A percentile compares a stretch with the other conserved stretches of the same genome.
These are phyloP conservation scores for Cololabis saira DNA, from an alignment of 2,113 vertebrate genomes.

Conservation along the genomic window DNA sequence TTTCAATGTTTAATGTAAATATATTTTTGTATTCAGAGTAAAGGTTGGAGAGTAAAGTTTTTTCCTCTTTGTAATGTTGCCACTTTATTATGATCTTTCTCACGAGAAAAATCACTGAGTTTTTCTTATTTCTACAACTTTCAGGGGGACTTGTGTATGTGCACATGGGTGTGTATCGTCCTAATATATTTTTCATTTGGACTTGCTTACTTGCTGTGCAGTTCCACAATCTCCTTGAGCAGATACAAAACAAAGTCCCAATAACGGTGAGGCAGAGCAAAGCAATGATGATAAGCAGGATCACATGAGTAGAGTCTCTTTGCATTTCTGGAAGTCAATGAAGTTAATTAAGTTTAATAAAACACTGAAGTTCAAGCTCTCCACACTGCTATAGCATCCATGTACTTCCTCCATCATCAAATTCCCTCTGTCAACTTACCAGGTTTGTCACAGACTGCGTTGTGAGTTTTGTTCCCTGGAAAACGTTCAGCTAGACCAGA, in stretches of 20 bases:
- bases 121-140: too few relatives aligned
- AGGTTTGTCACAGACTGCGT: constrained; percentile 27
- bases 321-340: constrained; percentile 13
- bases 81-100: too few relatives aligned
- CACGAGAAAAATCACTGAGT: too few relatives aligned
- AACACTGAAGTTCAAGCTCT: background rate
- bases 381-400: background rate
- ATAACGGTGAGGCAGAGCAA: constrained; percentile 41
- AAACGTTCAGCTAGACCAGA: constrained; percentile 13
- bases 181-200: background rate
- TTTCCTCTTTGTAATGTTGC: too few relatives aligned
- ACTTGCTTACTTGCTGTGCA: constrained; percentile 39
- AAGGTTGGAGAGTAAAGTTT: too few relatives aligned
- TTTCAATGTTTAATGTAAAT: too few relatives aligned
- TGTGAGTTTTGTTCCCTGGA: constrained; percentile 58
- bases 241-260: constrained; percentile 9
- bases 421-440: constrained; percentile 26
- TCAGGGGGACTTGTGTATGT: too few relatives aligned
- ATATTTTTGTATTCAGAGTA: too few relatives aligned
- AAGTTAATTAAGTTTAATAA: constrained; percentile 3
- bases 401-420: too few relatives aligned
- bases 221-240: constrained; percentile 16
- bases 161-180: too few relatives aligned
- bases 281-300: constrained; percentile 32
- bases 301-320: background rate